These are phyloP conservation scores for Osmerus eperlanus DNA, from an alignment of 2,113 vertebrate genomes.

Conservation along the genomic window DNA sequence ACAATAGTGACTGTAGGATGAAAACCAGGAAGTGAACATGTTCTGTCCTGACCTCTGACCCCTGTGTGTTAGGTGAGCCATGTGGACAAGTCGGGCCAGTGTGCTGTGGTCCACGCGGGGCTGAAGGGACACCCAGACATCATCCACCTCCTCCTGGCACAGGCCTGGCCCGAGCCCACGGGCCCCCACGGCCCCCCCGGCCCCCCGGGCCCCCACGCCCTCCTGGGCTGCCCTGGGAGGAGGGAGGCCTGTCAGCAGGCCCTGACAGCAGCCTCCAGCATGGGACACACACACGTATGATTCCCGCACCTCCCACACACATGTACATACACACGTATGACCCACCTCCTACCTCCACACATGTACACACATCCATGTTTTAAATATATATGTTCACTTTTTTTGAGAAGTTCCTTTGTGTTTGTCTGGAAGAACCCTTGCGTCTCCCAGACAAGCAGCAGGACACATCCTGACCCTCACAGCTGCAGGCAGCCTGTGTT, in stretches of 20 bases:
- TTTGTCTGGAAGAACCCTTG: too few species aligned
- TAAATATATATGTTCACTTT: too few species aligned
- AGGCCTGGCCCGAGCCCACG: slow-evolving; percentile 71
- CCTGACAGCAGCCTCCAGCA: slow-evolving; percentile 84
- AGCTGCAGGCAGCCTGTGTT: too few species aligned
- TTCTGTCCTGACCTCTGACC: not conserved
- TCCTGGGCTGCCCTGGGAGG: slow-evolving; percentile 60
- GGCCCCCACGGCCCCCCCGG: slow-evolving; percentile 36
- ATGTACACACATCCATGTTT: too few species aligned
- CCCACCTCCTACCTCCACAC: too few species aligned
- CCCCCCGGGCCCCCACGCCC: slow-evolving; percentile 54
- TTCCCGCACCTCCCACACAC: not conserved
- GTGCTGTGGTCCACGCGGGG: slow-evolving; percentile 86
- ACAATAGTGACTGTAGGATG: not conserved
- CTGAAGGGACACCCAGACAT: slow-evolving; percentile 84
- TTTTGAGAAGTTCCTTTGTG: too few species aligned
- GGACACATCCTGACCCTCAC: too few species aligned
- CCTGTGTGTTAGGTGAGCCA: slow-evolving; percentile 77
- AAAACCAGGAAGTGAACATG: too few species aligned
- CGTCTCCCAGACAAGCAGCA: too few species aligned
- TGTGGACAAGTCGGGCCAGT: slow-evolving; percentile 92
- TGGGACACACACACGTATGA: slow-evolving; percentile 87
- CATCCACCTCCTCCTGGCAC: slow-evolving; percentile 77
- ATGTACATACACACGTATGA: not conserved
- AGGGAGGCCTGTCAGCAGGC: slow-evolving; percentile 81